These are phyloP conservation scores for Vipera ursinii DNA, from an alignment of 2,797 vertebrate species.

Conservation along the genomic window DNA sequence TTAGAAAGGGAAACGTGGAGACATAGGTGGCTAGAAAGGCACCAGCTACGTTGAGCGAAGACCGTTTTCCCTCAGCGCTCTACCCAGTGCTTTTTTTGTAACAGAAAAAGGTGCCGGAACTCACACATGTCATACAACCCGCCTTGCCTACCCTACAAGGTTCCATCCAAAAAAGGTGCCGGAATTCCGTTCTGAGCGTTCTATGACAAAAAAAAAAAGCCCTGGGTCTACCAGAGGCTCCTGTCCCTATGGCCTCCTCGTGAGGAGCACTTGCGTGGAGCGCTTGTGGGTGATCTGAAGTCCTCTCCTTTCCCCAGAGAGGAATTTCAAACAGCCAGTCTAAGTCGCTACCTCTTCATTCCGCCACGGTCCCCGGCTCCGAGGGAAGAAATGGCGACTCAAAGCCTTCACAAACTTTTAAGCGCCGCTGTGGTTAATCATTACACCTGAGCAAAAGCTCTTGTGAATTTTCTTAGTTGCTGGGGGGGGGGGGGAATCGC, in stretches of 20 bases:
- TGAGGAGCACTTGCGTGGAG: not conserved
- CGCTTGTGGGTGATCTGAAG: not conserved
- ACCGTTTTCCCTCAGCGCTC: no score
- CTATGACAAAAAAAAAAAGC: no score
- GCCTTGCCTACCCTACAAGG: no score
- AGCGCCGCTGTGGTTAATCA: not conserved
- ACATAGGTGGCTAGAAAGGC: no score
- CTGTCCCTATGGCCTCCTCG: not conserved
- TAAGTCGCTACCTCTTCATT: not conserved
- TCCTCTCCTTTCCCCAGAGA: not conserved
- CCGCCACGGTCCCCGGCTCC: not conserved
- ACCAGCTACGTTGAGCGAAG: no score
- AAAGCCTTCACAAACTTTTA: not conserved
- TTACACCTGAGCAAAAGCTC: not conserved
- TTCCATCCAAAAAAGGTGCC: no score
- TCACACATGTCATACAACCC: no score
- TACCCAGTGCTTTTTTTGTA: no score
- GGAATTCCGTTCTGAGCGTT: no score
- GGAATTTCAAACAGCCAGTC: not conserved
- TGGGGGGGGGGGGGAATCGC: not conserved
- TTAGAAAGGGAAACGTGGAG: no score
- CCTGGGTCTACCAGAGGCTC: no score
- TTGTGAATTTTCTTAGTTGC: not conserved
- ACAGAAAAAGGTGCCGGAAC: no score
- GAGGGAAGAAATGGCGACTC: not conserved